Evolutionary conservation across 2,113 vertebrate species (phyloP), one percentile per base, ranked within the genome.

Genomic region (Pachycephala philippinensis): DNA sequence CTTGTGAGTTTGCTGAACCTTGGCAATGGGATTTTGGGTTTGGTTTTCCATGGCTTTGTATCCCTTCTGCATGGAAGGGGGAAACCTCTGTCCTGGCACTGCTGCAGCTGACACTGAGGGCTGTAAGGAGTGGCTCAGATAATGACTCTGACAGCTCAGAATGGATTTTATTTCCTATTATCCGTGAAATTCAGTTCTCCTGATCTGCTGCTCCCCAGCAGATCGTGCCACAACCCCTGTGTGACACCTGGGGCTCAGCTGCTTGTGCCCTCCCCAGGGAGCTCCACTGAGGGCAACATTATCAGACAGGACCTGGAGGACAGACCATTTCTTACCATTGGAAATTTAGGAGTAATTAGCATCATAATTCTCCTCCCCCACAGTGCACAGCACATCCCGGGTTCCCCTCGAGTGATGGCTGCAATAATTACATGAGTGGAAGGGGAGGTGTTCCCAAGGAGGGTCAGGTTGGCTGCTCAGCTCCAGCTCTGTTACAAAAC

Each of bases 161-260:
- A n/a, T 3, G 21, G 26, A 35, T 17, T 49, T 75, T 6, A 64
- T 64, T 40, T n/a, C 5, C 12, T 12, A 0, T 53, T 49, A 27
- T 9, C 35, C 19, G 30, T 37, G 64, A 42, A 59, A 50, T 50
- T 10, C 16, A 6, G 4, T 21, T 64, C 27, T 75, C 45, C 33
- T 47, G n/a, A 18, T 24, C 7, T 75, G 39, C 42, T 35, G 26
- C 26, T 79, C 44, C 47, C 10, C 75, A 20, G 33, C 60, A 8
- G 3, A 13, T 44, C 7, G 35, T 47, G 60, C 8, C 17, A 6
- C 27, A 18, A 2, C 11, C 42, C 53, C 40, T 1, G 2, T 2
- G 18, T 3, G 4, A 33, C 31, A 12, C 33, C 1, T 6, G 47
- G 45, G 64, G 27, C 44, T 84, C 50, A 0, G 49, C 80, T 37